A percentile compares a stretch with the other conserved stretches of the same genome.
Evolutionary conservation across 2,113 vertebrate genomes (phyloP).

Genomic region (Mus musculus): GRCm39 chr1:106522501-106523000

Average conservation of each 20-base stretch:
- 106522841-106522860: background rate
- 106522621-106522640: background rate
- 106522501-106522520: background rate
- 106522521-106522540: background rate
- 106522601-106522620: background rate
- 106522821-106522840: background rate
- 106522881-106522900: background rate
- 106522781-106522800: background rate
- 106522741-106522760: background rate
- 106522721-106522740: background rate
- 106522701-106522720: constrained; percentile 8
- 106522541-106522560: constrained; percentile 6
- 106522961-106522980: too few species aligned
- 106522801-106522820: background rate
- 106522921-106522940: background rate
- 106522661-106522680: background rate
- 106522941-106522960: background rate
- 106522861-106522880: background rate
- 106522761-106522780: background rate
- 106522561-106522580: background rate
- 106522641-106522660: background rate
- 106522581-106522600: background rate
- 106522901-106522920: background rate
- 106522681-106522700: background rate
- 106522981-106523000: background rate